These are phyloP conservation scores for Characodon lateralis DNA, from an alignment of 2,797 vertebrate genomes.

Conservation along the genomic window DNA sequence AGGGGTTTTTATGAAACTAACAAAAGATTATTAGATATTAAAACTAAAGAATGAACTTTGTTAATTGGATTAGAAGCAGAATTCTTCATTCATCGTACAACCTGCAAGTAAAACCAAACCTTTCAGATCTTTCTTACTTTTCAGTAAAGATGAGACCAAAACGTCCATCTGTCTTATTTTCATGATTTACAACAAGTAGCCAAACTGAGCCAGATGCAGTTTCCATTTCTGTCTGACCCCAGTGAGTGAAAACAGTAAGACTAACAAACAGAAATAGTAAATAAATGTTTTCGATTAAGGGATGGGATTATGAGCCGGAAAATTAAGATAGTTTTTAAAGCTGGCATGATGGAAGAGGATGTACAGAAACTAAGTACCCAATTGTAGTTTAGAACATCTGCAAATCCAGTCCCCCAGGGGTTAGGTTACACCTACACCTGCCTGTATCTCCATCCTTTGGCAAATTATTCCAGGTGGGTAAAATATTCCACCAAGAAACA, in stretches of 20 bases:
- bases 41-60: not conserved
- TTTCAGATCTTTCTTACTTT: not conserved
- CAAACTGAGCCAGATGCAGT: not conserved
- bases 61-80: not conserved
- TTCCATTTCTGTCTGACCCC: conserved; percentile 1
- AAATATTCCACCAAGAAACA: too few species aligned
- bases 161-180: not conserved
- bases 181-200: not conserved
- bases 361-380: not conserved
- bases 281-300: not conserved
- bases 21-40: not conserved
- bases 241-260: not conserved
- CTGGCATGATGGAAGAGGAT: not conserved
- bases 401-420: not conserved
- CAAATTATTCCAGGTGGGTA: too few species aligned
- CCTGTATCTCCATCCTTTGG: too few species aligned
- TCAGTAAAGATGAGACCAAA: not conserved
- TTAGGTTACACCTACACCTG: not conserved
- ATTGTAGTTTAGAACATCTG: too few species aligned
- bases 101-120: not conserved
- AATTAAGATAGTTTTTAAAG: not conserved
- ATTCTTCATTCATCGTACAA: not conserved
- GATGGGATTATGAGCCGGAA: not conserved
- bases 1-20: not conserved
- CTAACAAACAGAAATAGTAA: not conserved